Evolutionary conservation across 1,140 invertebrate species (phyloP), one percentile per base, ranked within the genome.

Genomic region (Eupristina koningsbergeri): DNA sequence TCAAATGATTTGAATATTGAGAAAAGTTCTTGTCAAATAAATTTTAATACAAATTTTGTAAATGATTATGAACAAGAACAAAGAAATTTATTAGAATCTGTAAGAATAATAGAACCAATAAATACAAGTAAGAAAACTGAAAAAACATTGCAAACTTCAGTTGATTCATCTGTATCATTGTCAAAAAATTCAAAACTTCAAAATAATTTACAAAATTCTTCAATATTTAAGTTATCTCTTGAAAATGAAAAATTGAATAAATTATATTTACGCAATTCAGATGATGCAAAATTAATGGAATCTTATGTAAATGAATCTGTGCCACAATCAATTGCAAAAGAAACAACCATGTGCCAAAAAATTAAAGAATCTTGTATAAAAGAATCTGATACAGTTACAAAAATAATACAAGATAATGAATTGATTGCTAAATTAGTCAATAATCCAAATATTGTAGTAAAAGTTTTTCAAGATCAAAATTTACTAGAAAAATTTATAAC

Each of bases 401-500:
- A 89, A 47, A 76, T 90, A 0, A 85, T 85, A 0, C 45, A 76
- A 76, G 36, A 84, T 81, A 50, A 73, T 34, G 74, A 41, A 22
- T n/a, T 85, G 13, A 39, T 91, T 39, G 31, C 86, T 3, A 91
- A 91, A 39, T 83, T 92, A 36, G 36, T 91, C 9, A 89, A 81
- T 22, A 90, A 89, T 87, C 87, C 90, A 13, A 86, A 79, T 83
- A 76, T 92, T 29, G 71, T 91, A 5, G 85, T 89, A 2, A 92
- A 90, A 80, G 86, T 92, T 84, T 86, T 92, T 80, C 86, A 89
- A 81, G 88, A 92, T 85, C 85, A 87, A 75, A 88, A 87, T 58
- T 15, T 92, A 11, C 39, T 92, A n/a, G 15, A 87, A n/a, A 92
- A 91, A 50, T 87, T 92, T 36, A 86, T 92, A 34, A 87, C 88